Evolutionary conservation across 2,888 invertebrate species (phyloP).

Genomic region (Noctua comes): DNA sequence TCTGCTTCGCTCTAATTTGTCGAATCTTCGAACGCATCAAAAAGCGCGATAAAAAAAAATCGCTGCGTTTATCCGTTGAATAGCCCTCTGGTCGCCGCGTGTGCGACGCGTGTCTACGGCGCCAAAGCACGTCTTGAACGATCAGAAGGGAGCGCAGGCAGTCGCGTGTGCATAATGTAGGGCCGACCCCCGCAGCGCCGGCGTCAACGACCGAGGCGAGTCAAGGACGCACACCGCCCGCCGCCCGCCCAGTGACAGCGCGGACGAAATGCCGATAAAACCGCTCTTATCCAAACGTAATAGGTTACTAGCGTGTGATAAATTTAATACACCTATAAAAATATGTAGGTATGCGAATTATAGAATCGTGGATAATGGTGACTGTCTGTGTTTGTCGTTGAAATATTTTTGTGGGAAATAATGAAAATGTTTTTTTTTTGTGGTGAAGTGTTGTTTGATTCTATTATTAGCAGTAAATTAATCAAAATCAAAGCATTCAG

Average conservation of each 20-base stretch:
- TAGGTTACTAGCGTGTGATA: constrained; percentile 62
- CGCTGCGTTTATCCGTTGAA: constrained; percentile 57
- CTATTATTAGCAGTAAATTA: too few relatives aligned
- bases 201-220: constrained; percentile 84
- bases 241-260: constrained; percentile 74
- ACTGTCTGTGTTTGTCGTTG: constrained; percentile 20
- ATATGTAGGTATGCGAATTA: constrained; percentile 54
- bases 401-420: constrained; percentile 15
- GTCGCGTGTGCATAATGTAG: constrained; percentile 84
- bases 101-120: constrained; percentile 74
- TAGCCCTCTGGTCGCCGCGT: constrained; percentile 59
- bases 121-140: constrained; percentile 73
- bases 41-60: constrained; percentile 39
- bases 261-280: constrained; percentile 71
- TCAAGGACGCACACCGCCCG: constrained; percentile 79
- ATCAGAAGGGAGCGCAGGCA: constrained; percentile 77
- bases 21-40: constrained; percentile 23
- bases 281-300: constrained; percentile 69
- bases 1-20: constrained; percentile 25
- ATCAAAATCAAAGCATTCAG: too few relatives aligned
- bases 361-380: constrained; percentile 46
- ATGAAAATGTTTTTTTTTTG: neutral
- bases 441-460: neutral
- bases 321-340: constrained; percentile 63
- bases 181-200: constrained; percentile 81